A percentile compares a stretch with the other conserved stretches of the same genome.
Evolutionary conservation across 1,140 invertebrate species (phyloP).

Genomic region (Drosophila fuyamai): DNA sequence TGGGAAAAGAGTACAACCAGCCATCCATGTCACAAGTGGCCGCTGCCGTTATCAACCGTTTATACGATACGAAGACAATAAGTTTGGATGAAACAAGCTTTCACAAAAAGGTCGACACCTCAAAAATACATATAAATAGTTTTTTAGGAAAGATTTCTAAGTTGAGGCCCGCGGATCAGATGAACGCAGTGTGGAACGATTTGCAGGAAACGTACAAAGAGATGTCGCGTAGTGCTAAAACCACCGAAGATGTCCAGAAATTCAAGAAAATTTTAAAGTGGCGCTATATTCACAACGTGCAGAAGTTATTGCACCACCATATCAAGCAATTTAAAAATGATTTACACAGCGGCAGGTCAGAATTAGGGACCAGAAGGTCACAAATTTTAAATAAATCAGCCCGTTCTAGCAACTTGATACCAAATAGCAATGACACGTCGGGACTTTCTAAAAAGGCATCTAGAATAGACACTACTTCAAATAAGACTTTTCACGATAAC

Average conservation of each 20-base stretch:
- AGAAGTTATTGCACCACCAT: not conserved
- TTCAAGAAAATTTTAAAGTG: not conserved
- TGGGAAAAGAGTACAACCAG: not conserved
- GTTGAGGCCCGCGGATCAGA: not conserved
- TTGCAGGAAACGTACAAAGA: not conserved
- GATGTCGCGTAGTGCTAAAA: not conserved
- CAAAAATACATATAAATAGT: not conserved
- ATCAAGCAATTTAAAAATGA: not conserved
- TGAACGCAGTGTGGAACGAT: not conserved
- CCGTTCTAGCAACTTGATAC: not conserved
- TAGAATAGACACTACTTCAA: not conserved
- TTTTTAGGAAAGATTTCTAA: not conserved
- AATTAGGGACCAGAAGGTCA: not conserved
- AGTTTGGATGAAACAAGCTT: not conserved
- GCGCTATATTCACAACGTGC: slow-evolving; percentile 5
- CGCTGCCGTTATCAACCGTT: not conserved
- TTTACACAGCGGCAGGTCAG: not conserved
- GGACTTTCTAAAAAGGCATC: not conserved
- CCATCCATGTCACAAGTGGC: not conserved
- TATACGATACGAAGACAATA: not conserved
- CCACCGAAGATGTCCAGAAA: slow-evolving; percentile 1
- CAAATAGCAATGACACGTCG: not conserved
- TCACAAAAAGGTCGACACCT: not conserved
- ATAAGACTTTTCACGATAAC: not conserved
- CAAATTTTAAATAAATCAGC: not conserved